Evolutionary conservation across 2,797 vertebrate species (phyloP).

Genomic region (Momotus momota): DNA sequence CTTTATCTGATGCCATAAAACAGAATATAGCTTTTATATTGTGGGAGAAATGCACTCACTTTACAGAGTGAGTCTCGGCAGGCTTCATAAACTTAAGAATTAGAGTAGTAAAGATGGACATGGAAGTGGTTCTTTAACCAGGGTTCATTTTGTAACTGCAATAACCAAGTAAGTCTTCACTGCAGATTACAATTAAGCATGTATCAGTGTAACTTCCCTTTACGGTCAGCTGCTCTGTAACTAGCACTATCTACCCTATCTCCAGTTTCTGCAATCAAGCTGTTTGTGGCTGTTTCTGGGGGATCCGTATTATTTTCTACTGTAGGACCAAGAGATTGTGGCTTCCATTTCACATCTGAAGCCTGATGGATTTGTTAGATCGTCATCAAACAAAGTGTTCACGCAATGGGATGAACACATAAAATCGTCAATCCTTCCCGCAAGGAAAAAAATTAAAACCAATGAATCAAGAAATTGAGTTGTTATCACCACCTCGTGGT

Average conservation of each 20-base stretch:
- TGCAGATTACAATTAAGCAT: neutral
- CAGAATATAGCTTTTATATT: neutral
- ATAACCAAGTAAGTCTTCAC: neutral
- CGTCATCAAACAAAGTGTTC: neutral
- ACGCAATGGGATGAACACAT: accelerated
- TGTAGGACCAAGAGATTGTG: neutral
- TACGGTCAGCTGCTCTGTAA: neutral
- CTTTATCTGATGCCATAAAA: neutral
- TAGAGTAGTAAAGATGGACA: neutral
- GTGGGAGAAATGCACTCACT: neutral
- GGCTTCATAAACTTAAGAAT: neutral
- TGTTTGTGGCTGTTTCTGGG: neutral
- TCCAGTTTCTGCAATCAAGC: neutral
- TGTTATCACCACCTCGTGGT: conserved; percentile 46
- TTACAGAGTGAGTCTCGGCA: neutral
- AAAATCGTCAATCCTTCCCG: too few relatives aligned
- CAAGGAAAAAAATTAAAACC: too few relatives aligned
- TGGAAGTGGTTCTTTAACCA: neutral
- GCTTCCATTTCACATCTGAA: neutral
- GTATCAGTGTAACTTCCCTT: neutral
- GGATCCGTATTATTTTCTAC: neutral
- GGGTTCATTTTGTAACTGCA: neutral
- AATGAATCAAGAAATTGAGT: neutral
- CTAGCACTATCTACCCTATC: neutral
- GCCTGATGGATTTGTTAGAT: neutral